Percentiles rank a stretch among this genome's conserved stretches.
Conservation (phyloP, 2,888 invertebrate genomes). For the Sarcophaga variegata region DNA sequence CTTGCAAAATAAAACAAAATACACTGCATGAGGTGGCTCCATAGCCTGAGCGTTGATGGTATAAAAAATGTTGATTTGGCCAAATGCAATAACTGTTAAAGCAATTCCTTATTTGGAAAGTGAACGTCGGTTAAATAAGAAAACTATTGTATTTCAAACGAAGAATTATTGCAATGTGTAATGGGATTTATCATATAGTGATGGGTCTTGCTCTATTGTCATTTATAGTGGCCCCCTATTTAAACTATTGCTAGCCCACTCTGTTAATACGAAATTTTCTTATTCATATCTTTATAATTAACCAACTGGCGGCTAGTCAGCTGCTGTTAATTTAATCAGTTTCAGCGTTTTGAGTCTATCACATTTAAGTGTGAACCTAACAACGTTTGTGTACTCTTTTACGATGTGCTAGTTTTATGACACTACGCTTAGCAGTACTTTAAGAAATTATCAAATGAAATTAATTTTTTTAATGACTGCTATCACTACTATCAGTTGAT, state of each 20-base stretch:
- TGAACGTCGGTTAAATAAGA: too few species aligned
- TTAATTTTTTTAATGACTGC: slow-evolving; percentile 10
- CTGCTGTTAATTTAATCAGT: slow-evolving; percentile 8
- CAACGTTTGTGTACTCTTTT: background rate
- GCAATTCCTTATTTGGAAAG: too few species aligned
- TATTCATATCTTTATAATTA: background rate
- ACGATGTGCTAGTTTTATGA: background rate
- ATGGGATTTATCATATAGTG: too few species aligned
- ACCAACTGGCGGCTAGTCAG: background rate
- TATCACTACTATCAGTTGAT: slow-evolving; percentile 27
- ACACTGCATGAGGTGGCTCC: too few species aligned
- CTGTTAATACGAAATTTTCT: background rate
- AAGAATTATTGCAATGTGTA: too few species aligned
- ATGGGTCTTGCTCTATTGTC: too few species aligned
- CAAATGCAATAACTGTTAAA: too few species aligned
- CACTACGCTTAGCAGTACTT: background rate
- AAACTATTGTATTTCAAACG: too few species aligned
- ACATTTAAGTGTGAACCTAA: background rate
- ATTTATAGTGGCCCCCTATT: background rate
- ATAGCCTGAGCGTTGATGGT: too few species aligned
- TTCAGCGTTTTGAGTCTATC: background rate
- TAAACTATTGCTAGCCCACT: background rate
- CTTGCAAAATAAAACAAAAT: too few species aligned
- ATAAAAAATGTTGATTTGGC: too few species aligned
- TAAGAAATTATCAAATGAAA: slow-evolving; percentile 6